Conservation (phyloP, 2,113 vertebrate species). For the Hippocampus barbouri region DNA sequence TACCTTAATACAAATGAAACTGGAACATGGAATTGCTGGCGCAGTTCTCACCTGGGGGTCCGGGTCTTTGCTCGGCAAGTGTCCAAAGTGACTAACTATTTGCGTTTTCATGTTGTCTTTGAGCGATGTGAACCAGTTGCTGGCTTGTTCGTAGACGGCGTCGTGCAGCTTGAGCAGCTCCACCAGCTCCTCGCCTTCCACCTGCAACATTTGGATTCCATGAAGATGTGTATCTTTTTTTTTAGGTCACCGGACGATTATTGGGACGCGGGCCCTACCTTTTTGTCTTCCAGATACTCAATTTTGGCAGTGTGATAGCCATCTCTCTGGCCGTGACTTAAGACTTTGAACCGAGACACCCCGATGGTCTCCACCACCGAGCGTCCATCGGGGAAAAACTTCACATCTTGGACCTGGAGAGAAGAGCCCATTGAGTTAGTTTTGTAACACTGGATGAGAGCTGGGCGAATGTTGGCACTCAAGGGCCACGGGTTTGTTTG, state of each 20-base stretch:
- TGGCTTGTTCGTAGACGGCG: constrained; percentile 85
- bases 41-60: constrained; percentile 79
- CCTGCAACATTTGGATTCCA: constrained; percentile 58
- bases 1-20: too few relatives aligned
- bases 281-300: constrained; percentile 87
- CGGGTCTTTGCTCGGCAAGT: constrained; percentile 82
- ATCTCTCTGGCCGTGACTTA: constrained; percentile 86
- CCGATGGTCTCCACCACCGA: constrained; percentile 88
- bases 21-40: too few relatives aligned
- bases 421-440: accelerated
- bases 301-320: constrained; percentile 92
- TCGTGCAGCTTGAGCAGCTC: constrained; percentile 83
- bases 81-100: constrained; percentile 88
- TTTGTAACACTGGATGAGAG: not conserved
- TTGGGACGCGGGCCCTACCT: constrained; percentile 60
- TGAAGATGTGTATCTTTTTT: not conserved
- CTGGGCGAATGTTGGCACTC: not conserved
- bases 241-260: too few relatives aligned
- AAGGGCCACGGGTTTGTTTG: not conserved
- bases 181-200: constrained; percentile 79
- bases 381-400: constrained; percentile 88
- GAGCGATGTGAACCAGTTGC: constrained; percentile 87
- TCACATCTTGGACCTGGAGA: constrained; percentile 79
- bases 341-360: constrained; percentile 81
- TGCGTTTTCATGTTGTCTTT: constrained; percentile 89